phyloP scores from a whole-genome alignment of 2,888 invertebrate species.

The Hypsopygia costalis region DNA sequence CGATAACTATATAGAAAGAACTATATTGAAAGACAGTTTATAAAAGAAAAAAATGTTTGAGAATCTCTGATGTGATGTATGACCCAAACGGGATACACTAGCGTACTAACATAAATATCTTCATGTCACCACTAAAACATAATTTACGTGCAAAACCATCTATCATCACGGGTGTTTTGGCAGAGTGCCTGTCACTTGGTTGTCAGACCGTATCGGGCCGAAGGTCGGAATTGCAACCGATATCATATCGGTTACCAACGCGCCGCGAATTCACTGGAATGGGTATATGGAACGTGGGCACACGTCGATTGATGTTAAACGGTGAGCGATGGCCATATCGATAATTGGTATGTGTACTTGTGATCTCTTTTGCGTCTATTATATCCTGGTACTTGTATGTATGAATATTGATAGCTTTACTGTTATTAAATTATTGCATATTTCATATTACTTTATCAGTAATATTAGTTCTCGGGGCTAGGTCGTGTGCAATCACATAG shows the following conservation, averaged over 20 bases:
- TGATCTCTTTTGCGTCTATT: background rate
- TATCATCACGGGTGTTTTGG: background rate
- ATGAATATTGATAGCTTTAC: too few species aligned
- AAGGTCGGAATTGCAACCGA: background rate
- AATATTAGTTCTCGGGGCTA: too few species aligned
- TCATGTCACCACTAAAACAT: background rate
- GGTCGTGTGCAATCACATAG: too few species aligned
- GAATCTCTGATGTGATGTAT: too few species aligned
- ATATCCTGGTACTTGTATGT: too few species aligned
- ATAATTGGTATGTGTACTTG: constrained; percentile 5
- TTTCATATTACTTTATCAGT: too few species aligned
- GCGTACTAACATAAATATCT: too few species aligned
- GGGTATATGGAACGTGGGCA: constrained; percentile 1
- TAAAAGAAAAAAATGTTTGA: too few species aligned
- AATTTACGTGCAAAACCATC: background rate
- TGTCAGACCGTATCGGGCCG: background rate
- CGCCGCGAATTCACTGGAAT: background rate
- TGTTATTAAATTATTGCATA: too few species aligned
- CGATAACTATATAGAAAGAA: too few species aligned
- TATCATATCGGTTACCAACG: constrained; percentile 1
- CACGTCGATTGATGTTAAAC: constrained; percentile 10
- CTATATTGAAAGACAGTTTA: too few species aligned
- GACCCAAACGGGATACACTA: too few species aligned
- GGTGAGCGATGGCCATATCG: constrained; percentile 9
- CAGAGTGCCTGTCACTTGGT: background rate